These are phyloP conservation scores for Phalera bucephala DNA, from an alignment of 2,888 invertebrate species.

Conservation along the genomic window DNA sequence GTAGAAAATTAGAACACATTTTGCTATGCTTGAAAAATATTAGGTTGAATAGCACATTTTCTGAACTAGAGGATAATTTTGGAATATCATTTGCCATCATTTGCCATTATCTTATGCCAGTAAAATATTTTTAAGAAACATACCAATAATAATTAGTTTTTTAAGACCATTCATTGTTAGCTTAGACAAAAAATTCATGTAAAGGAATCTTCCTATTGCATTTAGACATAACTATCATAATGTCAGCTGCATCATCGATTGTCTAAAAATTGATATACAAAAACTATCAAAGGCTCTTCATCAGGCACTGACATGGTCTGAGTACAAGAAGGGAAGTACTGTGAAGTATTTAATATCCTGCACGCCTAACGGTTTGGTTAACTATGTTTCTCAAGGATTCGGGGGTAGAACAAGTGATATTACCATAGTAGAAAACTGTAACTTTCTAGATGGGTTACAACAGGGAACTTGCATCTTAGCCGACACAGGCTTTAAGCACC, in stretches of 20 bases:
- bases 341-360: conserved; percentile 35
- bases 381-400: conserved; percentile 32
- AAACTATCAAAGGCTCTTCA: too few species aligned
- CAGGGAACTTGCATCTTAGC: neutral
- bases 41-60: conserved; percentile 22
- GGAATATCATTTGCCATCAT: conserved; percentile 8
- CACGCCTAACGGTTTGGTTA: conserved; percentile 27
- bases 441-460: neutral
- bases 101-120: conserved; percentile 19
- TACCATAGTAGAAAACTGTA: conserved; percentile 6
- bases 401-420: conserved; percentile 11
- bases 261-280: conserved; percentile 45
- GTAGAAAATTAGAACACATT: too few species aligned
- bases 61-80: conserved; percentile 29
- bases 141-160: conserved; percentile 23
- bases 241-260: conserved; percentile 43
- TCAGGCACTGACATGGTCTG: too few species aligned
- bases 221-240: conserved; percentile 30
- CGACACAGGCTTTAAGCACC: neutral
- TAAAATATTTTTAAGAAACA: conserved; percentile 16
- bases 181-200: conserved; percentile 14
- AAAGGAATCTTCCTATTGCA: conserved; percentile 20
- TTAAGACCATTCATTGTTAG: conserved; percentile 24
- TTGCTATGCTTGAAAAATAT: conserved; percentile 21
- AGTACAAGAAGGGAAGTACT: conserved; percentile 39